phyloP scores from a whole-genome alignment of 1,140 invertebrate species.

The Rhagoletis zephyria region DNA sequence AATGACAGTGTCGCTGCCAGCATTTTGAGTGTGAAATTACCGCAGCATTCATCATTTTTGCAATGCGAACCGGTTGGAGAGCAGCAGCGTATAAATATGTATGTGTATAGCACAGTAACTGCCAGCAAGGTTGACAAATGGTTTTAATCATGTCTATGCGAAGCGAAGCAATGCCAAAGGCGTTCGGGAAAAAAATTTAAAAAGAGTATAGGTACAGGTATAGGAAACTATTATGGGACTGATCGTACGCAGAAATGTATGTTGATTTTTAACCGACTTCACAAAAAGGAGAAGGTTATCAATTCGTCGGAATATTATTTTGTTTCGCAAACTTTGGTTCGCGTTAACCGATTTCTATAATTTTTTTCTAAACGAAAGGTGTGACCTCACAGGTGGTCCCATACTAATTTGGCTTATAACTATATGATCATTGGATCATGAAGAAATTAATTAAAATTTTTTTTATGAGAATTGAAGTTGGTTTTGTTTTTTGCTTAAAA shows the following conservation, averaged over 20 bases:
- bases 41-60: conserved; percentile 34
- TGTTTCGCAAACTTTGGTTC: too few species aligned
- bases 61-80: background rate
- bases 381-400: too few species aligned
- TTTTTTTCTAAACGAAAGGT: too few species aligned
- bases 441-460: too few species aligned
- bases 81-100: background rate
- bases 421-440: too few species aligned
- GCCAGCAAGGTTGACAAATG: conserved; percentile 36
- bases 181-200: background rate
- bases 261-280: too few species aligned
- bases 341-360: too few species aligned
- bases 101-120: conserved; percentile 10
- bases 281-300: too few species aligned
- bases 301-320: too few species aligned
- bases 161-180: background rate
- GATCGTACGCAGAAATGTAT: background rate
- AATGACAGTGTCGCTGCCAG: conserved; percentile 41
- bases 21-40: conserved; percentile 51
- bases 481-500: too few species aligned
- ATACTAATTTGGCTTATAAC: too few species aligned
- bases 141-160: conserved; percentile 19
- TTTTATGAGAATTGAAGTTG: too few species aligned
- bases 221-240: conserved; percentile 2
- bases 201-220: background rate